Percentiles rank a stretch among this genome's conserved stretches.
Evolutionary conservation across 1,140 invertebrate genomes (phyloP).

Genomic region (Bombus polaris): DNA sequence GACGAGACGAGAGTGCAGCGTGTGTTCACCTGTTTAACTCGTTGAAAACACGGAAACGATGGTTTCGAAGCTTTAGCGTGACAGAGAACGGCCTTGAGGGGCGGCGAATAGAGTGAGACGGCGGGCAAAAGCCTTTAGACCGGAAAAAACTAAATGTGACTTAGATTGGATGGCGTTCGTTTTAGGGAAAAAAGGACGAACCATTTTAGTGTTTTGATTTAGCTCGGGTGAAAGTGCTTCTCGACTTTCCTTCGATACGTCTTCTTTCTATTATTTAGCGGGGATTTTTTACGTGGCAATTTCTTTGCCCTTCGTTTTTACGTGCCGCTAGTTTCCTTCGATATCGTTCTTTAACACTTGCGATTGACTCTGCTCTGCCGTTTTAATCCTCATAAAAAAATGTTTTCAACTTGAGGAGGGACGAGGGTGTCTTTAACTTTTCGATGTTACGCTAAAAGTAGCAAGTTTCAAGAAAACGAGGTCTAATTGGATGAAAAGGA

Average conservation of each 20-base stretch:
- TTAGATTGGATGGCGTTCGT: not conserved
- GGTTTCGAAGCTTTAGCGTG: not conserved
- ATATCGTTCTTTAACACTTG: too few species aligned
- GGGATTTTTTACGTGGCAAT: accelerated
- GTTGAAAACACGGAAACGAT: slow-evolving; percentile 2
- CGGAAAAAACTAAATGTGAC: not conserved
- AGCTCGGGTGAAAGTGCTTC: not conserved
- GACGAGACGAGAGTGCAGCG: not conserved
- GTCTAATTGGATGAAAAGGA: not conserved
- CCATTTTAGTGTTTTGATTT: not conserved
- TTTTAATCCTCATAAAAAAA: not conserved
- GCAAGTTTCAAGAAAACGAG: not conserved
- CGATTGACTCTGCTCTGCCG: too few species aligned
- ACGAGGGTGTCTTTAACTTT: not conserved
- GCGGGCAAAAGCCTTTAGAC: not conserved
- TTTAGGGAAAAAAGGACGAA: too few species aligned
- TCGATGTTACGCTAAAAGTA: not conserved
- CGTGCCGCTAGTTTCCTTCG: too few species aligned
- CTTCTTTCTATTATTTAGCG: not conserved
- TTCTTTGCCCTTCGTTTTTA: not conserved
- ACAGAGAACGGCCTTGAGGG: not conserved
- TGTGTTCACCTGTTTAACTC: not conserved
- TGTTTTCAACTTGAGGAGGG: not conserved
- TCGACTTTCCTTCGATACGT: too few species aligned
- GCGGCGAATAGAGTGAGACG: not conserved